phyloP scores from a whole-genome alignment of 1,140 invertebrate genomes.

The Holcopasites calliopsidis region DNA sequence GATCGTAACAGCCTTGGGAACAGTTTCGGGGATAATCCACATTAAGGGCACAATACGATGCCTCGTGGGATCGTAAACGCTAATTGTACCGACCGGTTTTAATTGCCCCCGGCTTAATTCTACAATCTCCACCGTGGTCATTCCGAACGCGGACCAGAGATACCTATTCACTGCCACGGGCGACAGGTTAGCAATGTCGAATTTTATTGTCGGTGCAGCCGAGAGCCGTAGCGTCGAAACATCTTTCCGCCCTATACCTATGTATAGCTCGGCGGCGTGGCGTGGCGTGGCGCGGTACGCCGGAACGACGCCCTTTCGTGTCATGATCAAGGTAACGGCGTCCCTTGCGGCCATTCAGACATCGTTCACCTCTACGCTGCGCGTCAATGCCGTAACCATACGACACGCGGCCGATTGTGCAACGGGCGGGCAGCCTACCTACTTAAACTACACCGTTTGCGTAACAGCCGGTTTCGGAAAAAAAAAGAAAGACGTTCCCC shows the following conservation, averaged over 20 bases:
- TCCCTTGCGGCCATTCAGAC: constrained; percentile 42
- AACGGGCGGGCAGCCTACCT: constrained; percentile 55
- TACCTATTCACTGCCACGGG: not conserved
- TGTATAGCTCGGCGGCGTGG: not conserved
- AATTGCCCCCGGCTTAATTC: not conserved
- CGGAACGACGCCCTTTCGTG: too few species aligned
- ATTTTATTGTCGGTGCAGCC: constrained; percentile 8
- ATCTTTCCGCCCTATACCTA: constrained; percentile 2
- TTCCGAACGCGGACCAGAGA: not conserved
- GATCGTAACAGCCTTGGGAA: too few species aligned
- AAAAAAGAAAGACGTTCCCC: too few species aligned
- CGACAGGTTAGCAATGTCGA: constrained; percentile 9
- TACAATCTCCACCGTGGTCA: not conserved
- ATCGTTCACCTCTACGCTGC: not conserved
- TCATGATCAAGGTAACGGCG: too few species aligned
- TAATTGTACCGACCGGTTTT: too few species aligned
- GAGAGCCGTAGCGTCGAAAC: constrained; percentile 8
- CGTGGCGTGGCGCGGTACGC: too few species aligned
- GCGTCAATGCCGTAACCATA: constrained; percentile 35
- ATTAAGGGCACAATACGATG: not conserved
- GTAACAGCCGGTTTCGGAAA: constrained; percentile 56
- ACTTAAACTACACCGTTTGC: constrained; percentile 52
- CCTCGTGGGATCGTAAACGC: too few species aligned
- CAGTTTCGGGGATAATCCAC: too few species aligned
- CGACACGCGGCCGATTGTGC: constrained; percentile 55